Evolutionary conservation across 2,888 invertebrate genomes (phyloP).

Genomic region (Kuschelorhynchus macadamiae): DNA sequence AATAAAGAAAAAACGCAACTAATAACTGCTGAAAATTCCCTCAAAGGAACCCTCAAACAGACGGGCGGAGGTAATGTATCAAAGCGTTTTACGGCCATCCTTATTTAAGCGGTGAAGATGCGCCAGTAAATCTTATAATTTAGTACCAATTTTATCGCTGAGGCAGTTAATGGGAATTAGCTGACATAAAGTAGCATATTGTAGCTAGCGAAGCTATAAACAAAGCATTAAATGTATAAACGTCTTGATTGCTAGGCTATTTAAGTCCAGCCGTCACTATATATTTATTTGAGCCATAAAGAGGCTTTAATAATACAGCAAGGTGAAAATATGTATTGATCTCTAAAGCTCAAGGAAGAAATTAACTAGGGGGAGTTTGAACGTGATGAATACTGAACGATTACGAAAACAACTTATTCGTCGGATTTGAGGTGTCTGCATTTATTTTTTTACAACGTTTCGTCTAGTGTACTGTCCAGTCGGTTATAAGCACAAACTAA

Average conservation of each 20-base stretch:
- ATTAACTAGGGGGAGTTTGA: too few relatives aligned
- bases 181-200: constrained; percentile 40
- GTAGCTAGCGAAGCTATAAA: constrained; percentile 29
- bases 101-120: constrained; percentile 31
- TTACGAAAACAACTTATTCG: too few relatives aligned
- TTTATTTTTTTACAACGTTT: too few relatives aligned
- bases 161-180: constrained; percentile 45
- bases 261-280: constrained; percentile 4
- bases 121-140: constrained; percentile 44
- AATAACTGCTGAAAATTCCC: too few relatives aligned
- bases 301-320: neutral
- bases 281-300: neutral
- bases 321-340: too few relatives aligned
- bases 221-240: constrained; percentile 40
- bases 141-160: constrained; percentile 37
- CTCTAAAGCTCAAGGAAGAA: too few relatives aligned
- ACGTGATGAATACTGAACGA: too few relatives aligned
- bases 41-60: neutral
- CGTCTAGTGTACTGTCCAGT: too few relatives aligned
- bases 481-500: too few relatives aligned
- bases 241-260: constrained; percentile 34
- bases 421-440: too few relatives aligned
- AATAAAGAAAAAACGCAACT: too few relatives aligned
- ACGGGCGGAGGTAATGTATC: constrained; percentile 2
- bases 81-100: constrained; percentile 13